phyloP scores from a whole-genome alignment of 1,140 invertebrate genomes.

The Augochlora pura region DNA sequence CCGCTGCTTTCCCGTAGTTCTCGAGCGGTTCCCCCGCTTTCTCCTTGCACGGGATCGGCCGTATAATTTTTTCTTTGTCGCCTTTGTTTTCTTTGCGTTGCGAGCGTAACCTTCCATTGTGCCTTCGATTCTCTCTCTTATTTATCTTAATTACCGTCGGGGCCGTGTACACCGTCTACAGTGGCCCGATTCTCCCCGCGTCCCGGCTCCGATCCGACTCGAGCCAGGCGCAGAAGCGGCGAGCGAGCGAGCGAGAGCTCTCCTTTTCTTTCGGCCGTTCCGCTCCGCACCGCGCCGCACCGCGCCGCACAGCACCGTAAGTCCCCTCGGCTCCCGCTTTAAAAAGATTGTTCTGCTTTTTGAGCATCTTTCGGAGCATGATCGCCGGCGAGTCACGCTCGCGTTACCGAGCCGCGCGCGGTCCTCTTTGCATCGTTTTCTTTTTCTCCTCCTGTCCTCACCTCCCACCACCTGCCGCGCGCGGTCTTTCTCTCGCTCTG shows the following conservation, averaged over 20 bases:
- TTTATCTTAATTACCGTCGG: conserved; percentile 38
- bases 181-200: not conserved
- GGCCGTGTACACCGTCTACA: conserved; percentile 11
- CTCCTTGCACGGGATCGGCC: conserved; percentile 22
- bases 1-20: no score
- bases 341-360: conserved; percentile 31
- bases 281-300: no score
- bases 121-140: conserved; percentile 38
- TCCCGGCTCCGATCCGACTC: not conserved
- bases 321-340: conserved; percentile 14
- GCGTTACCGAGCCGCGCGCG: conserved; percentile 3
- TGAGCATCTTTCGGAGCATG: conserved; percentile 38
- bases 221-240: not conserved
- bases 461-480: no score
- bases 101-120: conserved; percentile 43
- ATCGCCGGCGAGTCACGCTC: conserved; percentile 15
- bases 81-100: conserved; percentile 34
- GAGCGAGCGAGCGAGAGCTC: not conserved
- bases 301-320: no score
- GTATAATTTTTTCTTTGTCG: conserved; percentile 8
- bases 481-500: not conserved
- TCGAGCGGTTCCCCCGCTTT: not conserved
- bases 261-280: not conserved
- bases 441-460: not conserved
- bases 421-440: conserved; percentile 2